phyloP scores from a whole-genome alignment of 2,113 vertebrate species.

The Aspiorhynchus laticeps region DNA sequence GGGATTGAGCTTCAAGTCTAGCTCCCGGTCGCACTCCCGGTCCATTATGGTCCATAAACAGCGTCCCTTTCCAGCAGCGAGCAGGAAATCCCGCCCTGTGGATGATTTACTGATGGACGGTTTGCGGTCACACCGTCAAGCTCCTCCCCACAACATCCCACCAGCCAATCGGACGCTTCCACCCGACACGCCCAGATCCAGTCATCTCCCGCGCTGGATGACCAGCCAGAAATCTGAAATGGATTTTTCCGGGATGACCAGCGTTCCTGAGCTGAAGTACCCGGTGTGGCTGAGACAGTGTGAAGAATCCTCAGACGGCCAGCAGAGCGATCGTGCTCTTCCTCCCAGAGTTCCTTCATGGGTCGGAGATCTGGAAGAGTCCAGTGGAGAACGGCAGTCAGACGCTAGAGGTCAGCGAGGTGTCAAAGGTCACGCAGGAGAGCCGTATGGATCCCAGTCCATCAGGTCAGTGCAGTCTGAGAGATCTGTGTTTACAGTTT shows the following conservation, averaged over 20 bases:
- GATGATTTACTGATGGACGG: constrained; percentile 34
- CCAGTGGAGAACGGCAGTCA: constrained; percentile 43
- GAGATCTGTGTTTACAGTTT: neutral
- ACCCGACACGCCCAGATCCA: constrained; percentile 31
- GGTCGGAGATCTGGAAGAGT: constrained; percentile 52
- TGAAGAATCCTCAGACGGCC: constrained; percentile 46
- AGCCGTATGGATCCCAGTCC: neutral
- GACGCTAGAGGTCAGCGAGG: constrained; percentile 23
- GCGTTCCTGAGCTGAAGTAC: constrained; percentile 76
- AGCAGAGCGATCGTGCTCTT: neutral
- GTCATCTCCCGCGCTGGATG: constrained; percentile 80
- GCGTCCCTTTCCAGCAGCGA: no score
- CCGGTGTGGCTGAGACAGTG: constrained; percentile 75
- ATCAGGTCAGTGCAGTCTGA: neutral
- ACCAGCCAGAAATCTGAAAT: constrained; percentile 79
- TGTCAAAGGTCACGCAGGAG: neutral
- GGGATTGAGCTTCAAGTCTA: neutral
- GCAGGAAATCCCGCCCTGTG: no score
- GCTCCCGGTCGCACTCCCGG: neutral
- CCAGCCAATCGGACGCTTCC: neutral
- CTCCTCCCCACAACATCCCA: neutral
- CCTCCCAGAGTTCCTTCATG: constrained; percentile 45
- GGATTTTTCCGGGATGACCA: constrained; percentile 77
- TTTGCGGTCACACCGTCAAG: neutral
- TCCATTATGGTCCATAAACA: neutral